phyloP scores from a whole-genome alignment of 2,113 vertebrate genomes.

The Cyphomyrus discorhynchus region DNA sequence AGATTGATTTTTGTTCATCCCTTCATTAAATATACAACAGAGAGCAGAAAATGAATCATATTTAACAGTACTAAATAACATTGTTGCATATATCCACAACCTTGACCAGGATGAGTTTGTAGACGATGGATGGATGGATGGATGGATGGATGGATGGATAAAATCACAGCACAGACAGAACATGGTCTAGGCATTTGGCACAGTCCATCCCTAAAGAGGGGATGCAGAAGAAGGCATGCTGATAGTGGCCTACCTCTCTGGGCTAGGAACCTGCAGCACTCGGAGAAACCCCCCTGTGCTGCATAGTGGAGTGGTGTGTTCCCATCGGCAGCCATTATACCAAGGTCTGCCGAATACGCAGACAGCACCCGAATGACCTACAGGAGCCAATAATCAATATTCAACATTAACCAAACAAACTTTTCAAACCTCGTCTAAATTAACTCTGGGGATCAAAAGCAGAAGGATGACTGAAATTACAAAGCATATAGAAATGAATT shows the following conservation, averaged over 20 bases:
- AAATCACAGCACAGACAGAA: not conserved
- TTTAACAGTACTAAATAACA: not conserved
- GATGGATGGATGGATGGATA: not conserved
- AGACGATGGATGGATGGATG: not conserved
- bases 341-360: constrained; percentile 73
- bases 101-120: not conserved
- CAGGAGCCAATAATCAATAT: not conserved
- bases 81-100: not conserved
- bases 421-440: not conserved
- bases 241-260: constrained; percentile 75
- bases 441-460: not conserved
- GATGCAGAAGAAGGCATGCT: not conserved
- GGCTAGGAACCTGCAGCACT: constrained; percentile 85
- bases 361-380: constrained; percentile 60
- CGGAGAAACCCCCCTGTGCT: constrained; percentile 68
- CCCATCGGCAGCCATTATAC: constrained; percentile 62
- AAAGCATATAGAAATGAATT: not conserved
- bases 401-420: not conserved
- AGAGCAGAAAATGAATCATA: not conserved
- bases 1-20: not conserved
- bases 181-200: not conserved
- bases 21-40: not conserved
- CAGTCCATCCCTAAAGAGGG: not conserved
- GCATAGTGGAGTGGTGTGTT: constrained; percentile 83
- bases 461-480: not conserved